Base-by-base conservation (phyloP, 2,888 invertebrate genomes). In the Brachyptera risi region DNA sequence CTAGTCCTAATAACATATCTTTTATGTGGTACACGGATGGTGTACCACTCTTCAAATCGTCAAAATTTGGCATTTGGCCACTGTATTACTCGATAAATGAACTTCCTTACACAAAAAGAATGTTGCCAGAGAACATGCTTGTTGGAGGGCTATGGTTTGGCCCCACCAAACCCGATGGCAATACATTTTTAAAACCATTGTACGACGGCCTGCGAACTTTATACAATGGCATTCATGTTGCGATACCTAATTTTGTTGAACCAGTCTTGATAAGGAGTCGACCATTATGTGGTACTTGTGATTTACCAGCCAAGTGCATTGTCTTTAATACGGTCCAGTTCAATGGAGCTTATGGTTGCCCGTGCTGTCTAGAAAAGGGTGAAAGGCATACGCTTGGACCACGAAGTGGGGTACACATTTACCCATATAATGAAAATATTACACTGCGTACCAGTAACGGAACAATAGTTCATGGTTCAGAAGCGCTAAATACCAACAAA, bases 11-110 rank as follows among this genome's bases (percentile, higher is more conserved):
- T 35, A 66, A 66, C 56, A 59, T 66, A 42, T 64, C 67, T 9
- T 67, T 68, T 26, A 64, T 44, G 2, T 67, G 68, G 68, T 65
- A 67, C 58, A 58, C 67, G 1, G 66, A 67, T 56, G 68, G 67
- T n/a, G 63, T 67, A 2, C 44, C 65, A 3, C 42, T 68, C 3
- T 68, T 63, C 23, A 65, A 65, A 56, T 67, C 67, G 7, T 67
- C 67, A 7, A 64, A 65, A 58, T 58, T 62, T 38, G 56, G 44
- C n/a, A 62, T 67, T 17, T 68, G 68, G 65, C 67, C 67, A 7
- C 56, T 67, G 4, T 68, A 65, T 58, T 44, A 65, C 1, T 49
- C 31, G 7, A 64, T 68, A 9, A 67, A 66, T 56, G 67, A 67
- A 54, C 50, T 68, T 4, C 40, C 64, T 5, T 65, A 50, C 23